These are phyloP conservation scores for Junonia oenone DNA, from an alignment of 2,888 invertebrate genomes.

Conservation along the genomic window DNA sequence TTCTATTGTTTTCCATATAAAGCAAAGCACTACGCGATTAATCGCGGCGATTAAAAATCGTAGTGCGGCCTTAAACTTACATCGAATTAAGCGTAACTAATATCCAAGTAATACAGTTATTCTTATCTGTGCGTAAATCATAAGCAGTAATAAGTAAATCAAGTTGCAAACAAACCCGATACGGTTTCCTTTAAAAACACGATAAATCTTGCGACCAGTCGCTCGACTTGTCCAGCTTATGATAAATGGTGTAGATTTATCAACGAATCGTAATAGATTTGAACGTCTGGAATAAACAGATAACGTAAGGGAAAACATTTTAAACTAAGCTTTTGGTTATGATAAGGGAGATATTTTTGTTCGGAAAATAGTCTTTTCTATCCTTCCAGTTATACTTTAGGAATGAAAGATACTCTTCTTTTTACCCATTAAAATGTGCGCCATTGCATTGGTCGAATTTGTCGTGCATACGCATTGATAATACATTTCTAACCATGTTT, in stretches of 20 bases:
- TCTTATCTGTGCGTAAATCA: neutral
- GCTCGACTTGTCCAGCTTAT: neutral
- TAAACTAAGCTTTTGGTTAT: too few relatives aligned
- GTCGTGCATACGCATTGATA: too few relatives aligned
- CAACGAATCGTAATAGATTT: conserved; percentile 1
- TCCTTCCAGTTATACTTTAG: too few relatives aligned
- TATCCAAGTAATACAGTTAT: neutral
- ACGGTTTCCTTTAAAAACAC: neutral
- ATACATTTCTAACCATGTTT: too few relatives aligned
- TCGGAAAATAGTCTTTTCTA: neutral
- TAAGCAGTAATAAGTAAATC: conserved; percentile 1
- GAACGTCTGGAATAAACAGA: neutral
- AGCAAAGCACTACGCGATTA: too few relatives aligned
- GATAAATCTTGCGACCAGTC: conserved; percentile 3
- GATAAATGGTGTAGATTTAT: conserved; percentile 1
- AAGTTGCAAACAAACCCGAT: neutral
- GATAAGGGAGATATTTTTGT: neutral
- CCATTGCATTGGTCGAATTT: too few relatives aligned
- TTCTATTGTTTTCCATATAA: too few relatives aligned
- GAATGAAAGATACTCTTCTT: too few relatives aligned
- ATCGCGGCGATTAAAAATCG: too few relatives aligned
- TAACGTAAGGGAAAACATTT: neutral
- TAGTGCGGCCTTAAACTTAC: too few relatives aligned
- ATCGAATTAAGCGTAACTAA: too few relatives aligned
- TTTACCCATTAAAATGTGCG: too few relatives aligned